Conservation (phyloP, 2,888 invertebrate genomes). For the Vesta saturnalis region DNA sequence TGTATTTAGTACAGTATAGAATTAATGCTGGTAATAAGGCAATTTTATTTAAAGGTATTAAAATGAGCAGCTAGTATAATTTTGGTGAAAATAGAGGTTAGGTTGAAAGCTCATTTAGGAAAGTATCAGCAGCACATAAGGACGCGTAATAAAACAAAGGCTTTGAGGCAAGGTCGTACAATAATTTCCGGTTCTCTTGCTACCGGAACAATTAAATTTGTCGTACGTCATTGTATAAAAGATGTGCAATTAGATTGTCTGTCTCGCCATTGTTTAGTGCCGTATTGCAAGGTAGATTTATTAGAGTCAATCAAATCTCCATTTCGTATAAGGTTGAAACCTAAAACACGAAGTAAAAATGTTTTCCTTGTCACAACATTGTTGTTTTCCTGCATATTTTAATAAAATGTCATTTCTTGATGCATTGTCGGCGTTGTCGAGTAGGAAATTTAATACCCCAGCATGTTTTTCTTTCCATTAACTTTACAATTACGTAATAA, state of each 20-base stretch:
- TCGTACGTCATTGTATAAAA: slow-evolving; percentile 31
- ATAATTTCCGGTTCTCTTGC: slow-evolving; percentile 38
- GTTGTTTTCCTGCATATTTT: slow-evolving; percentile 23
- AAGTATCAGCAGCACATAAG: slow-evolving; percentile 25
- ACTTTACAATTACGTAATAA: slow-evolving; percentile 14
- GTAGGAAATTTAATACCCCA: slow-evolving; percentile 6
- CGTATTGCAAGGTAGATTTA: slow-evolving; percentile 8
- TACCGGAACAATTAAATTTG: slow-evolving; percentile 40
- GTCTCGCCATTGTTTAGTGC: slow-evolving; percentile 19
- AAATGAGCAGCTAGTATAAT: too few relatives aligned
- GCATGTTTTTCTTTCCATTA: slow-evolving; percentile 27
- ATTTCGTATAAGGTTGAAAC: not conserved
- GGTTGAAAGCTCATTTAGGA: slow-evolving; percentile 21
- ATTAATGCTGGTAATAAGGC: too few relatives aligned
- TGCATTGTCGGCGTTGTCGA: slow-evolving; percentile 6
- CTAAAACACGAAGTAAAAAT: not conserved
- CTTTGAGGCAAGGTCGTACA: slow-evolving; percentile 31
- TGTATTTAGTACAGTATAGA: too few relatives aligned
- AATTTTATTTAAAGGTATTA: too few relatives aligned
- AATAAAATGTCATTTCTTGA: slow-evolving; percentile 20
- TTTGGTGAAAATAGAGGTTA: slow-evolving; percentile 18
- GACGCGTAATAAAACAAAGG: slow-evolving; percentile 33
- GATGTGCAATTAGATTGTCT: slow-evolving; percentile 32
- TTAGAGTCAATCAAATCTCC: slow-evolving; percentile 15
- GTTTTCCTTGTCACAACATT: slow-evolving; percentile 6